Conservation (phyloP, 2,113 vertebrate genomes). For the Osmerus eperlanus region DNA sequence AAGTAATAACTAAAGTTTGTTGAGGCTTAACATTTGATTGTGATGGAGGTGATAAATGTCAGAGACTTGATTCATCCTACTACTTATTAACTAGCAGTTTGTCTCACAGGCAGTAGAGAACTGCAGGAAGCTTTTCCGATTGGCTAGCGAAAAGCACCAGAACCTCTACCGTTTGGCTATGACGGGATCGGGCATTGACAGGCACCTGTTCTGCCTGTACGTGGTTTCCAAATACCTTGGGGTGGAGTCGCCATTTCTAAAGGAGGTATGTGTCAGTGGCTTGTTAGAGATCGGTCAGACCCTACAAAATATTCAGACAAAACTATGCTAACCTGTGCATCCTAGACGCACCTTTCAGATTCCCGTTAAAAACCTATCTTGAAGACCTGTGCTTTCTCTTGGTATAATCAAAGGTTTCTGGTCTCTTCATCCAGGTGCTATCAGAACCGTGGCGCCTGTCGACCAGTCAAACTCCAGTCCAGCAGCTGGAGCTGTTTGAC, state of each 20-base stretch:
- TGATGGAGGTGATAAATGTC: background rate
- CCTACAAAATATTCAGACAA: too few species aligned
- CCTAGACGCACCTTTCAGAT: too few species aligned
- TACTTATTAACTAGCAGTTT: background rate
- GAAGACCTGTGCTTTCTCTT: too few species aligned
- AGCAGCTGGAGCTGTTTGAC: constrained; percentile 84
- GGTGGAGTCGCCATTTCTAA: constrained; percentile 77
- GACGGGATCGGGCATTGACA: constrained; percentile 80
- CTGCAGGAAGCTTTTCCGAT: constrained; percentile 65
- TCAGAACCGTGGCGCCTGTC: constrained; percentile 86
- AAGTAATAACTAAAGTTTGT: too few species aligned
- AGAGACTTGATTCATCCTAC: background rate
- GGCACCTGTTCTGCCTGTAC: constrained; percentile 85
- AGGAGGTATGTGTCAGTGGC: constrained; percentile 57
- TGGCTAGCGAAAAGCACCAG: constrained; percentile 80
- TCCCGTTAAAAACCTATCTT: too few species aligned
- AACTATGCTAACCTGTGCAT: too few species aligned
- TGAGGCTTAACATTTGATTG: background rate
- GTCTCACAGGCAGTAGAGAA: constrained; percentile 64
- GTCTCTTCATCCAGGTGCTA: constrained; percentile 70
- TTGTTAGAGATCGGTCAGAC: background rate
- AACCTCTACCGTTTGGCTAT: constrained; percentile 82
- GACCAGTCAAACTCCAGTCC: constrained; percentile 85
- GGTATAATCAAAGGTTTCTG: background rate
- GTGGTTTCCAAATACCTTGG: constrained; percentile 81